Percentiles rank a stretch among this genome's conserved stretches.
Evolutionary conservation across 92 coral and sea anemone genomes (phyloP).

Genomic region (Zoanthus sociatus): DNA sequence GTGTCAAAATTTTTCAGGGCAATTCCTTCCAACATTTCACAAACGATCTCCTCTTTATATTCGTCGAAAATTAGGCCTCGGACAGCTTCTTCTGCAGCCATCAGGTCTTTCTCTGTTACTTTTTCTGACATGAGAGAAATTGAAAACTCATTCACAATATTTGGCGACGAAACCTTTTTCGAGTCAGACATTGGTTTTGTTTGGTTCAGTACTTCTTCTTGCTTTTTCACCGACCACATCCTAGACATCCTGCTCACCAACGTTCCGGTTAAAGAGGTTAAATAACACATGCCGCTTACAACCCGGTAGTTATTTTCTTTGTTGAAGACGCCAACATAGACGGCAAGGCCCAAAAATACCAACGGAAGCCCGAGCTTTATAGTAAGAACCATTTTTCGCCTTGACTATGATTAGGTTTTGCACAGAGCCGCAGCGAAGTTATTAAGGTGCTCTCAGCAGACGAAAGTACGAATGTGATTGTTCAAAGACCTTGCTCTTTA

Average conservation of each 20-base stretch:
- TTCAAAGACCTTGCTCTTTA: too few relatives aligned
- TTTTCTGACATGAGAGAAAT: slow-evolving; percentile 22
- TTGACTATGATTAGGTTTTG: too few relatives aligned
- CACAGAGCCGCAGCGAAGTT: too few relatives aligned
- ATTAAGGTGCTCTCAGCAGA: too few relatives aligned
- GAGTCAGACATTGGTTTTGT: not conserved
- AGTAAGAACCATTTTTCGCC: too few relatives aligned
- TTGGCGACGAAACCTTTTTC: not conserved
- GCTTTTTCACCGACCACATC: too few relatives aligned
- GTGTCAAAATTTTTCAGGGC: slow-evolving; percentile 41
- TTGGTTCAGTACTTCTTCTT: not conserved
- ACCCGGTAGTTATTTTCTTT: not conserved
- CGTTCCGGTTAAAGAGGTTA: too few relatives aligned
- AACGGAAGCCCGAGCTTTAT: too few relatives aligned
- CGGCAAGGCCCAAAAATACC: too few relatives aligned
- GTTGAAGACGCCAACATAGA: not conserved
- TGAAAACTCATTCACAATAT: slow-evolving; percentile 7
- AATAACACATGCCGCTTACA: not conserved
- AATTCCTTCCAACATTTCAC: slow-evolving; percentile 49
- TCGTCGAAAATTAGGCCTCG: slow-evolving; percentile 54
- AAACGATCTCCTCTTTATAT: slow-evolving; percentile 40
- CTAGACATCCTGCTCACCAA: not conserved
- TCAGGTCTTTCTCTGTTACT: slow-evolving; percentile 40
- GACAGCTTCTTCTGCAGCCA: slow-evolving; percentile 26
- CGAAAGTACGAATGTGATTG: too few relatives aligned